Base-by-base conservation (phyloP, 2,888 invertebrate genomes). In the Quadriops clusia region DNA sequence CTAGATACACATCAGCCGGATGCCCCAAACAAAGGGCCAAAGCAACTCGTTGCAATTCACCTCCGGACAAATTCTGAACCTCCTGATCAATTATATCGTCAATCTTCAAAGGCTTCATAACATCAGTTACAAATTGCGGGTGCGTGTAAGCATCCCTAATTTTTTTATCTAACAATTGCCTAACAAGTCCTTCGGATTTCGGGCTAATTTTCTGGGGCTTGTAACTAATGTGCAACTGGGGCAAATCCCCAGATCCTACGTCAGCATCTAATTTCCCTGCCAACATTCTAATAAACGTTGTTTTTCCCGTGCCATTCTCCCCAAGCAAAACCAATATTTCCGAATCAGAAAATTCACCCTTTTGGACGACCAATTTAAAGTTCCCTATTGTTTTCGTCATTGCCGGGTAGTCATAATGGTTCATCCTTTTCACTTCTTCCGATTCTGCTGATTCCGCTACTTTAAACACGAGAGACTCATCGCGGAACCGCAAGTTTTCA, bases 161-260 rank as follows among this genome's bases (percentile, higher is more conserved):
- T 61, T 94, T 94, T 34, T 97, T 94, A 51, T 95, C 93, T 38
- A 98, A 66, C 51, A 98, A 65, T 53, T 85, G 83, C 25, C 93
- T 74, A 3, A 99, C 98, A 37, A 85, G 73, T 23, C 93, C 91
- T 54, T 87, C 84, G 33, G 87, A 89, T 64, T 93, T 97, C 3
- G 98, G 98, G 44, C 94, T 94, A 60, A 98, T 99, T 64, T 97
- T 99, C 68, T 98, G 98, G 23, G 98, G 98, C 63, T 98, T 98
- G 71, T 98, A 99, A 61, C 95, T 97, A 56, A 98, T 94, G 61
- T 95, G 89, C 42, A 99, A 65, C 49, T 84, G 79, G 1, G 97
- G 97, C 37, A 90, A 67, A 41, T 77, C 75, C 22, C 72, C 74
- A 39, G 72, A 69, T 24, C 77, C 82, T 23, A 67, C 81, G 65